These are phyloP conservation scores for Diglossa cyanea DNA, from an alignment of 2,797 vertebrate species.

Conservation along the genomic window DNA sequence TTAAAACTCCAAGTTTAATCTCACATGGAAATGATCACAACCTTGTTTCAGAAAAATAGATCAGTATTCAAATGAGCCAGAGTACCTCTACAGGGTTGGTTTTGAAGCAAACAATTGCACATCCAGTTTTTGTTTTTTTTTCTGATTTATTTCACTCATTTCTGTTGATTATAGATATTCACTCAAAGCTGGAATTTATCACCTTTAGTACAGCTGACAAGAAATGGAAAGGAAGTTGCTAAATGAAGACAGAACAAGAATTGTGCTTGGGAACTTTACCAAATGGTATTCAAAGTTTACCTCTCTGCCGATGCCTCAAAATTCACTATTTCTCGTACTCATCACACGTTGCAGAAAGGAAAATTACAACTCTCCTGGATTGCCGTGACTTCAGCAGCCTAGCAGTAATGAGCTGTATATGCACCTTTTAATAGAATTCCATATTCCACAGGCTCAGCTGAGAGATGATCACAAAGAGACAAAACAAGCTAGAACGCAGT, in stretches of 20 bases:
- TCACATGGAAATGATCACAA: not conserved
- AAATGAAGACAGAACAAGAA: not conserved
- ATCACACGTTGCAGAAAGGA: not conserved
- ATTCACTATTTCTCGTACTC: not conserved
- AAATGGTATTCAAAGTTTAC: not conserved
- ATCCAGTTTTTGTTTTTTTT: not conserved
- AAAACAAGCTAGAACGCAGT: not conserved
- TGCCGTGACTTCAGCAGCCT: not conserved
- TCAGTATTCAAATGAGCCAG: not conserved
- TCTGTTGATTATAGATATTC: not conserved
- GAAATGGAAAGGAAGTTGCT: not conserved
- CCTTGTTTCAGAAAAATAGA: not conserved
- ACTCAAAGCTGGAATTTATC: not conserved
- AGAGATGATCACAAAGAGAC: not conserved
- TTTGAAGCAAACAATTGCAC: not conserved
- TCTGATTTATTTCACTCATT: not conserved
- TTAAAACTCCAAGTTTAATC: not conserved
- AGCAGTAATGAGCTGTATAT: not conserved
- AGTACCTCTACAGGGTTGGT: not conserved
- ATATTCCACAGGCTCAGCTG: not conserved
- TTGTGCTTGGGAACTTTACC: not conserved
- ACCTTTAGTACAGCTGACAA: not conserved
- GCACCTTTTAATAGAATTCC: not conserved
- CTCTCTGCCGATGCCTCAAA: not conserved
- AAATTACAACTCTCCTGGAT: not conserved